Conservation (phyloP, 1,140 invertebrate genomes). For the Drosophila lacertosa region DNA sequence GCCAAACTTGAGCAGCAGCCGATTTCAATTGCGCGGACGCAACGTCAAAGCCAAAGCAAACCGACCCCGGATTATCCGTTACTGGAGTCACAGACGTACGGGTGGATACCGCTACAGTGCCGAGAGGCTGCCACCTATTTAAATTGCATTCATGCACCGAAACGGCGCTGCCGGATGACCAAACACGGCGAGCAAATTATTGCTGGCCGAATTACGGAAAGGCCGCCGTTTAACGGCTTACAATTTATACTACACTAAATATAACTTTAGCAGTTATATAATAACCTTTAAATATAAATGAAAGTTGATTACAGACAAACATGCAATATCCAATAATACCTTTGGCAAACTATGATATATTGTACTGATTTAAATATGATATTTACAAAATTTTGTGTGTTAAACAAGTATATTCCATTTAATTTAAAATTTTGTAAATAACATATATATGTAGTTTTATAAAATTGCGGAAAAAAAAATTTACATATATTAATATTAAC, state of each 20-base stretch:
- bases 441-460: too few species aligned
- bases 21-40: slow-evolving; percentile 17
- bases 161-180: slow-evolving; percentile 71
- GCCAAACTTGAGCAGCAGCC: slow-evolving; percentile 55
- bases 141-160: slow-evolving; percentile 73
- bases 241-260: slow-evolving; percentile 67
- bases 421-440: too few species aligned
- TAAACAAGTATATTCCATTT: not conserved
- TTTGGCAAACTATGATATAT: not conserved
- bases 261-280: not conserved
- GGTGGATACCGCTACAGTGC: slow-evolving; percentile 64
- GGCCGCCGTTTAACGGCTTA: slow-evolving; percentile 71
- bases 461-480: not conserved
- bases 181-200: slow-evolving; percentile 67
- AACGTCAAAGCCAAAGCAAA: slow-evolving; percentile 30
- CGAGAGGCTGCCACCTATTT: slow-evolving; percentile 40
- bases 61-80: slow-evolving; percentile 33
- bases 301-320: not conserved
- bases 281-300: not conserved
- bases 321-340: not conserved
- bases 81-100: slow-evolving; percentile 70
- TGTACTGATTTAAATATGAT: not conserved
- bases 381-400: not conserved
- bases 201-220: slow-evolving; percentile 68
- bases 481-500: not conserved